phyloP scores from a whole-genome alignment of 2,113 vertebrate genomes.

The Aplodontia rufa region DNA sequence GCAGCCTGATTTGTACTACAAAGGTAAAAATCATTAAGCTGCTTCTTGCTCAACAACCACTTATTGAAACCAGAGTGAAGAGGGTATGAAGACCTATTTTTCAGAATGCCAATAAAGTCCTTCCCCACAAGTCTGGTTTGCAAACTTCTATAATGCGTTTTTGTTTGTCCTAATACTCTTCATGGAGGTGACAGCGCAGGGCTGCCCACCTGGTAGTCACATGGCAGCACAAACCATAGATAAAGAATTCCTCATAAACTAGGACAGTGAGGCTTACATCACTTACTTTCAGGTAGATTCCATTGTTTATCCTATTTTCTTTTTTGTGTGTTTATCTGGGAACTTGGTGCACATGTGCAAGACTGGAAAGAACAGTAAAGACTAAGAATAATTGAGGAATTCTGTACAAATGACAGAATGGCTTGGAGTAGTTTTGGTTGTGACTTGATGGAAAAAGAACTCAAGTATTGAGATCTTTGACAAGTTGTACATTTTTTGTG shows the following conservation, averaged over 20 bases:
- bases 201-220: neutral
- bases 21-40: neutral
- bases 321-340: slow-evolving; percentile 29
- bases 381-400: slow-evolving; percentile 71
- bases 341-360: slow-evolving; percentile 70
- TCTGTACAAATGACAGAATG: slow-evolving; percentile 72
- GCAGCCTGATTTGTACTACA: slow-evolving; percentile 32
- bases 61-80: neutral
- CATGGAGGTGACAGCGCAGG: neutral
- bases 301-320: neutral
- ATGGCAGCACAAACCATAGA: slow-evolving; percentile 28
- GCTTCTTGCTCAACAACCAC: neutral
- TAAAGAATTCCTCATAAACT: slow-evolving; percentile 43
- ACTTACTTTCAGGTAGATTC: slow-evolving; percentile 19
- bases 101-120: neutral
- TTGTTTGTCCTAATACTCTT: neutral
- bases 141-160: neutral
- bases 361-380: slow-evolving; percentile 74
- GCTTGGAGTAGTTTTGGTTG: slow-evolving; percentile 78
- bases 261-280: slow-evolving; percentile 51
- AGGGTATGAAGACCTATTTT: neutral
- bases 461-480: slow-evolving; percentile 69
- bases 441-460: slow-evolving; percentile 78
- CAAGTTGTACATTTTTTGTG: slow-evolving; percentile 76
- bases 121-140: neutral